phyloP scores from a whole-genome alignment of 2,113 vertebrate species.

The Boulengeromyrus knoepffleri region DNA sequence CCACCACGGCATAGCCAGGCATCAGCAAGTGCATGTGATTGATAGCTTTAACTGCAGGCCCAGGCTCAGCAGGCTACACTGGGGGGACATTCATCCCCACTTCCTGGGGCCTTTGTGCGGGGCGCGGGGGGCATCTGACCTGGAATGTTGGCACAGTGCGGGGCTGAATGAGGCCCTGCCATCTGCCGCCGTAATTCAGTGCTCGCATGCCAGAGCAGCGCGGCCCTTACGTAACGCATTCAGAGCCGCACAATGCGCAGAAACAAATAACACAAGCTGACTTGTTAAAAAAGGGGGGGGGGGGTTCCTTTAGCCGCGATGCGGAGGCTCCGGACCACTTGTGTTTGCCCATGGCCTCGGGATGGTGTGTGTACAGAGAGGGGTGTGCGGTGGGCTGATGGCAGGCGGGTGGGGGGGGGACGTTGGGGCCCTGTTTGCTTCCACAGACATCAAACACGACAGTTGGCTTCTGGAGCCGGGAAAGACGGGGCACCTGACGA shows the following conservation, averaged over 20 bases:
- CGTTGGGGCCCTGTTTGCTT: conserved; percentile 5
- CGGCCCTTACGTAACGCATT: conserved; percentile 35
- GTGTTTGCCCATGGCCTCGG: conserved; percentile 23
- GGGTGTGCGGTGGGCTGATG: neutral
- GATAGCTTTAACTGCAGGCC: conserved; percentile 56
- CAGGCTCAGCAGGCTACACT: conserved; percentile 51
- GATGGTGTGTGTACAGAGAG: neutral
- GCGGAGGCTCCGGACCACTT: conserved; percentile 16
- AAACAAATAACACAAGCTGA: conserved; percentile 38
- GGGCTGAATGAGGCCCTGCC: conserved; percentile 32
- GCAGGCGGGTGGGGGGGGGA: neutral
- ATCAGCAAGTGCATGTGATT: conserved; percentile 45
- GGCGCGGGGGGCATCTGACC: conserved; percentile 32
- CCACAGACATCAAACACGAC: conserved; percentile 22
- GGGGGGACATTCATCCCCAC: conserved; percentile 50
- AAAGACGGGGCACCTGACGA: conserved; percentile 1
- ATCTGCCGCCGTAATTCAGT: conserved; percentile 37
- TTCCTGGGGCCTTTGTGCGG: conserved; percentile 63
- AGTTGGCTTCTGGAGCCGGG: neutral
- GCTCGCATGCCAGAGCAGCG: conserved; percentile 31
- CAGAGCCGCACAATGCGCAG: conserved; percentile 32
- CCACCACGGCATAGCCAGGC: conserved; percentile 36
- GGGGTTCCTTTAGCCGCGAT: conserved; percentile 5
- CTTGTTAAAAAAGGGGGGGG: conserved; percentile 17
- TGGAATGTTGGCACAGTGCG: conserved; percentile 36